phyloP scores from a whole-genome alignment of 2,113 vertebrate species.

The Phaethon lepturus region DNA sequence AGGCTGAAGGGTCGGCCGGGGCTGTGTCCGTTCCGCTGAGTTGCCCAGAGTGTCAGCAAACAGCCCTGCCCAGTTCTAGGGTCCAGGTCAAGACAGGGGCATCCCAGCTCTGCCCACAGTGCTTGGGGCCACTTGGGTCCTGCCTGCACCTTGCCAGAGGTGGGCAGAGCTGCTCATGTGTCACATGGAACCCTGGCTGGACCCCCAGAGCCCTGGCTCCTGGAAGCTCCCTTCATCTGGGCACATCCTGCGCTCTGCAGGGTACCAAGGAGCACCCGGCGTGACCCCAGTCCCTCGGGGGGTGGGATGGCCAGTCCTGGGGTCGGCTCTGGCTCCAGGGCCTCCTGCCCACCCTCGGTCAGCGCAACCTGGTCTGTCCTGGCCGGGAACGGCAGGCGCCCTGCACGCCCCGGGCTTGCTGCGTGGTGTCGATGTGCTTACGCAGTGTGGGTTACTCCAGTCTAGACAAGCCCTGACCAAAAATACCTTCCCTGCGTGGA shows the following conservation, averaged over 20 bases:
- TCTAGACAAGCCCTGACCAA: slow-evolving; percentile 51
- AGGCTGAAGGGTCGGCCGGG: not conserved
- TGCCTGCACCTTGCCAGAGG: rapidly evolving
- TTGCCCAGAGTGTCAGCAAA: rapidly evolving
- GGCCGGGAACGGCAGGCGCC: rapidly evolving
- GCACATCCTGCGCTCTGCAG: not conserved
- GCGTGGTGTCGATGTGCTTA: not conserved
- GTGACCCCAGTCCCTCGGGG: not conserved
- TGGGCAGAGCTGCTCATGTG: not conserved
- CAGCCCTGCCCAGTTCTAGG: not conserved
- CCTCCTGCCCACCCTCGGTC: rapidly evolving
- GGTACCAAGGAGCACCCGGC: not conserved
- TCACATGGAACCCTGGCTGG: not conserved
- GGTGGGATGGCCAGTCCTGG: not conserved
- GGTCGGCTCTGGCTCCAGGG: not conserved
- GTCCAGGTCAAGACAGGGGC: not conserved
- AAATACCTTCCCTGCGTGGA: not conserved
- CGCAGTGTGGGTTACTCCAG: not conserved
- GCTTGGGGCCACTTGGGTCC: not conserved
- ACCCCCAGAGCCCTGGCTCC: not conserved
- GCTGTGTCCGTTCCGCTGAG: rapidly evolving
- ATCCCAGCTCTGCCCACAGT: not conserved
- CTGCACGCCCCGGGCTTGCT: not conserved
- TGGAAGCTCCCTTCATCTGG: not conserved
- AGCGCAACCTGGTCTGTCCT: rapidly evolving